A percentile compares a stretch with the other conserved stretches of the same genome.
phyloP scores from a whole-genome alignment of 2,113 vertebrate species.

The Alaudala cheleensis region DNA sequence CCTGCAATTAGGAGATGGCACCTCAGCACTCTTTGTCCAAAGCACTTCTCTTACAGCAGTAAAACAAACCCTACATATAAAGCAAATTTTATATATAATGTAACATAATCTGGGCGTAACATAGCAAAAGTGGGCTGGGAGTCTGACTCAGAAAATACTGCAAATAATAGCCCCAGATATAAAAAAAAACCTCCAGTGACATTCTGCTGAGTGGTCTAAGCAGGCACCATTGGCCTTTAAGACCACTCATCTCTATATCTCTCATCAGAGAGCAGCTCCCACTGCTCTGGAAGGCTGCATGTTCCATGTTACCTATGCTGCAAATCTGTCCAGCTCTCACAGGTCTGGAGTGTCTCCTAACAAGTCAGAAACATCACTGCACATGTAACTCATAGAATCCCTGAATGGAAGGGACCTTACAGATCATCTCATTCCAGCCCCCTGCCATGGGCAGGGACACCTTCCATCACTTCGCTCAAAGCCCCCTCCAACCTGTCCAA shows the following conservation, averaged over 20 bases:
- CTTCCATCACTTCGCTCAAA: neutral
- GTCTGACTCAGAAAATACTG: neutral
- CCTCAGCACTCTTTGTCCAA: neutral
- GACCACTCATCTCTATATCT: neutral
- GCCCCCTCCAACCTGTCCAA: neutral
- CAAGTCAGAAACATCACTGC: neutral
- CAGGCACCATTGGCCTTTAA: neutral
- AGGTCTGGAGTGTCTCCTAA: neutral
- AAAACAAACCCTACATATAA: neutral
- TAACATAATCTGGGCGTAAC: neutral
- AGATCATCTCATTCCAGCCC: neutral
- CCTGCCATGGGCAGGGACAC: neutral
- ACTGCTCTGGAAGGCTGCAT: neutral
- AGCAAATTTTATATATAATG: neutral
- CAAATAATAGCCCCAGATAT: neutral
- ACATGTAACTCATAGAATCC: neutral
- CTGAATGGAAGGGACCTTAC: neutral
- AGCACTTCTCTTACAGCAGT: neutral
- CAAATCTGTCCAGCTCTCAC: neutral
- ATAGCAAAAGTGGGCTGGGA: neutral
- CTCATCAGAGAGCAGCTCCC: neutral
- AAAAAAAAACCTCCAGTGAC: neutral
- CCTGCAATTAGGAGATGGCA: neutral
- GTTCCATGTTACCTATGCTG: accelerated
- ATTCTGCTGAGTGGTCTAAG: neutral